Evolutionary conservation across 2,797 vertebrate species (phyloP).

Genomic region (Takifugu rubripes): DNA sequence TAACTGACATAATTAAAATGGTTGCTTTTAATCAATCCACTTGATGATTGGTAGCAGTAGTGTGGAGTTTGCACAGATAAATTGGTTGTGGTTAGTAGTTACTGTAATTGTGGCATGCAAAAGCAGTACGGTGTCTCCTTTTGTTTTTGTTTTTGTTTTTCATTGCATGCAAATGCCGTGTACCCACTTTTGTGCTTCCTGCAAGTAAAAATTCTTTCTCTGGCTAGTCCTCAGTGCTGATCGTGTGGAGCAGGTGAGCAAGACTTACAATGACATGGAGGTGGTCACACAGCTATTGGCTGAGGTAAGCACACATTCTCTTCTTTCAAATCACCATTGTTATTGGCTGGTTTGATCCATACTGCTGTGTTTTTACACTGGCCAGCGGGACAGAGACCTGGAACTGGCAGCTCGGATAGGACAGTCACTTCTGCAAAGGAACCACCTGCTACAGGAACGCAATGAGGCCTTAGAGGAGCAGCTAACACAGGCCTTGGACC

Average conservation of each 20-base stretch:
- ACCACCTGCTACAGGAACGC: constrained; percentile 87
- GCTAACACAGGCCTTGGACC: constrained; percentile 87
- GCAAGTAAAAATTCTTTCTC: not conserved
- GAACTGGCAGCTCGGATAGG: constrained; percentile 96
- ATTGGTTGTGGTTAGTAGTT: constrained; percentile 47
- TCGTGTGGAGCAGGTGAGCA: constrained; percentile 87
- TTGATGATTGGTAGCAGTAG: not conserved
- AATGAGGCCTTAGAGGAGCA: constrained; percentile 94
- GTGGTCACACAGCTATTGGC: constrained; percentile 90
- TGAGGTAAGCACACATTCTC: constrained; percentile 76
- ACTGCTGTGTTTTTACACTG: constrained; percentile 11
- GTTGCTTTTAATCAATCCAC: not conserved
- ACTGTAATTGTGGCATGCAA: constrained; percentile 21
- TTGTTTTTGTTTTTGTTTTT: not conserved
- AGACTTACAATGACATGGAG: constrained; percentile 88
- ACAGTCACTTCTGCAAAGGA: constrained; percentile 92
- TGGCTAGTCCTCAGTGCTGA: constrained; percentile 83
- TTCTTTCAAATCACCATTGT: not conserved
- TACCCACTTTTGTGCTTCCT: not conserved
- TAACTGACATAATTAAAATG: too few species aligned
- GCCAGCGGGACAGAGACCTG: constrained; percentile 91
- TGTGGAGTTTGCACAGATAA: not conserved
- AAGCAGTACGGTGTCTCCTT: not conserved
- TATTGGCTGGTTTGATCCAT: constrained; percentile 13
- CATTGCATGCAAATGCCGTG: constrained; percentile 21